phyloP scores from a whole-genome alignment of 2,797 vertebrate genomes.

The Melanotaenia trifasciata region DNA sequence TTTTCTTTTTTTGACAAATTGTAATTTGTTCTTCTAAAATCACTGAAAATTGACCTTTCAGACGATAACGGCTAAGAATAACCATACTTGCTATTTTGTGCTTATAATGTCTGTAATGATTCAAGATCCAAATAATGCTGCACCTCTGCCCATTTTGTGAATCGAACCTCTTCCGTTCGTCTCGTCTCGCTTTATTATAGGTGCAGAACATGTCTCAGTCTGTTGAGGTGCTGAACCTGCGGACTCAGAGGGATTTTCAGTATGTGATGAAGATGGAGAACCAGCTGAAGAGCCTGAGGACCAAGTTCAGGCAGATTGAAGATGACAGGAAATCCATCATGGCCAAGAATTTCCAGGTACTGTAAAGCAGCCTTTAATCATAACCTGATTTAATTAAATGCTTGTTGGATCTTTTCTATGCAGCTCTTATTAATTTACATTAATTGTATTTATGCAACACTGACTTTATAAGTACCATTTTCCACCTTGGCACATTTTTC shows the following conservation, averaged over 20 bases:
- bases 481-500: not conserved
- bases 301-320: conserved; percentile 96
- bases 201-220: conserved; percentile 99
- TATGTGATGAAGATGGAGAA: conserved; percentile 99
- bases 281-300: conserved; percentile 97
- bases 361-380: conserved; percentile 24
- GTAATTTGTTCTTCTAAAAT: not conserved
- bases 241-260: conserved; percentile 98
- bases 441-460: not conserved
- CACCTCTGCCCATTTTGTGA: not conserved
- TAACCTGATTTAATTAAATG: conserved; percentile 11
- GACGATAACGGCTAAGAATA: not conserved
- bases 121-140: not conserved
- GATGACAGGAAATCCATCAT: conserved; percentile 96
- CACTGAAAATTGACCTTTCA: not conserved
- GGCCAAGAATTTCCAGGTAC: conserved; percentile 95
- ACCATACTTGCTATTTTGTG: no score
- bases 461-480: conserved; percentile 1
- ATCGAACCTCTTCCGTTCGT: not conserved
- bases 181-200: conserved; percentile 70
- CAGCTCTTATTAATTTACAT: not conserved
- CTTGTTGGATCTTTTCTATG: conserved; percentile 7
- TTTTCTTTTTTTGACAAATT: not conserved
- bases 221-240: conserved; percentile 96
- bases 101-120: not conserved